These are phyloP conservation scores for Enteromius paludinosus DNA, from an alignment of 2,797 vertebrate species.

Conservation along the genomic window DNA sequence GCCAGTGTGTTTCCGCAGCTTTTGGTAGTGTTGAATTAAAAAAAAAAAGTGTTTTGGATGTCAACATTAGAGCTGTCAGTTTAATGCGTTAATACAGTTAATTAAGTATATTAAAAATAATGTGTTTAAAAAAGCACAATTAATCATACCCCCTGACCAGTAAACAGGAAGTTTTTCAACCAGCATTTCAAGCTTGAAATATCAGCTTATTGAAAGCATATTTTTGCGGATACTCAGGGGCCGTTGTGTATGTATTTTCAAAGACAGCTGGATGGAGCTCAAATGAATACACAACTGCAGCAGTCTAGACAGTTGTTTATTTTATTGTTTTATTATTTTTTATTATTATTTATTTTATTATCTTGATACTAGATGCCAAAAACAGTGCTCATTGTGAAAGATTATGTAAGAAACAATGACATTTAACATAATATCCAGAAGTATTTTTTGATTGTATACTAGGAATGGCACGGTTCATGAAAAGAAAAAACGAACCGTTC, in stretches of 20 bases:
- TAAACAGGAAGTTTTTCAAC: neutral
- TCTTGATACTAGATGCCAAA: neutral
- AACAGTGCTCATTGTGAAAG: neutral
- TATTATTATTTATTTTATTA: no score
- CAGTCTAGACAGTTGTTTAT: neutral
- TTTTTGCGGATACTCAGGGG: neutral
- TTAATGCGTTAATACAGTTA: neutral
- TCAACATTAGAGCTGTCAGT: neutral
- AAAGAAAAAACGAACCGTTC: no score
- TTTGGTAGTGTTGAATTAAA: neutral
- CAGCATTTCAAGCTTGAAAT: neutral
- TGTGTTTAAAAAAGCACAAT: neutral
- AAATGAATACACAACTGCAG: neutral
- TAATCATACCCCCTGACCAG: neutral
- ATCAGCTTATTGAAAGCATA: neutral
- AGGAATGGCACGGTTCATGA: no score
- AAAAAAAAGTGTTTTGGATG: neutral
- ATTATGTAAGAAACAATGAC: neutral
- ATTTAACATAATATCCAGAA: neutral
- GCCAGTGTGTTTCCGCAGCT: slow-evolving; percentile 1
- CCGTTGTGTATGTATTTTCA: neutral
- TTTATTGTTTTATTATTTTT: no score
- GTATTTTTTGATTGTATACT: neutral
- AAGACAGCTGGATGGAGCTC: neutral
- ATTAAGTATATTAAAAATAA: neutral